A percentile compares a stretch with the other conserved stretches of the same genome.
Evolutionary conservation across 2,888 invertebrate species (phyloP).

Genomic region (Antheraea yamamai): DNA sequence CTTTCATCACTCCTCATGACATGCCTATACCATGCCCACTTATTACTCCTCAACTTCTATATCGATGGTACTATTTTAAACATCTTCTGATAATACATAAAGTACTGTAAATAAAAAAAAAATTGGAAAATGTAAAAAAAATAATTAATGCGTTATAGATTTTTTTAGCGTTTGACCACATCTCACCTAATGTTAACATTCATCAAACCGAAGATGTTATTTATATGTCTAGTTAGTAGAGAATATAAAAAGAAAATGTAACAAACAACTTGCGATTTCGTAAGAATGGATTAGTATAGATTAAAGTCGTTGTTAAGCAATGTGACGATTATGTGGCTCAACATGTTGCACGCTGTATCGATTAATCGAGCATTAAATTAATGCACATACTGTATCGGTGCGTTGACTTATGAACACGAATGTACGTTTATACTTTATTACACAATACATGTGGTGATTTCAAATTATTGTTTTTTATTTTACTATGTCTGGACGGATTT

Average conservation of each 20-base stretch:
- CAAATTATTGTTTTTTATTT: not conserved
- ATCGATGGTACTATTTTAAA: too few species aligned
- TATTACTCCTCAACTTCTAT: too few species aligned
- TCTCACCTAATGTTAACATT: too few species aligned
- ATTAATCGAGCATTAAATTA: constrained; percentile 1
- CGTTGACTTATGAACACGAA: constrained; percentile 5
- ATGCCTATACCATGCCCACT: too few species aligned
- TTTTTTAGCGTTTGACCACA: too few species aligned
- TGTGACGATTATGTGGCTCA: constrained; percentile 5
- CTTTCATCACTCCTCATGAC: too few species aligned
- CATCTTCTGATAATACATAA: too few species aligned
- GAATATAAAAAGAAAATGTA: not conserved
- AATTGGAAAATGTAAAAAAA: too few species aligned
- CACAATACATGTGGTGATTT: not conserved
- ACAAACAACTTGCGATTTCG: not conserved
- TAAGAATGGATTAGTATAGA: not conserved
- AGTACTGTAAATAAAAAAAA: too few species aligned
- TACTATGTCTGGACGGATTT: not conserved
- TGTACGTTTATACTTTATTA: not conserved
- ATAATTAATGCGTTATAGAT: too few species aligned
- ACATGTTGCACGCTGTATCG: not conserved
- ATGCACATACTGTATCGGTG: not conserved
- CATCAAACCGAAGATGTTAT: too few species aligned
- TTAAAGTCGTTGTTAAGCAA: constrained; percentile 6
- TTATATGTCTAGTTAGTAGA: too few species aligned